Evolutionary conservation across 2,797 vertebrate species (phyloP), one percentile per base, ranked within the genome.

Genomic region (Thunnus albacares): DNA sequence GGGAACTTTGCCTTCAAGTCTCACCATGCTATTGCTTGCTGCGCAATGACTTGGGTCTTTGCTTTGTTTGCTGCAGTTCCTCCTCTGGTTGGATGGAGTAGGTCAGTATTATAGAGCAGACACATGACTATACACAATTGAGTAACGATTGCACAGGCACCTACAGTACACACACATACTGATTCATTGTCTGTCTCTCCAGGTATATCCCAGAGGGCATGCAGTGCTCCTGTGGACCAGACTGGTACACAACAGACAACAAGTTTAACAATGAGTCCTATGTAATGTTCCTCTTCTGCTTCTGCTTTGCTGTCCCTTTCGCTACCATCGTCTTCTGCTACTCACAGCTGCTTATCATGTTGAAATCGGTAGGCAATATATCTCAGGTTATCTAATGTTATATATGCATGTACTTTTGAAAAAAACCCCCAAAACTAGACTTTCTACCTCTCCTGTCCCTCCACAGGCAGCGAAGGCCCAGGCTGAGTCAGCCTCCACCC

Each of bases 231-330:
- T 96, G 93, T 82, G 94, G 93, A 12, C 94, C 95, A 1, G 94
- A 94, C 83, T 96, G 94, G 93, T 95, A 95, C 85, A 96, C 94
- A 5, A 87, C 91, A 8, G 71, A 87, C 80, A 95, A 95, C 87
- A 95, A 95, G 49, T 96, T 83, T 87, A 94, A 95, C 91, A 95
- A 94, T 4, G 94, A 96, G 59, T 90, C 94, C 59, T 96, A 90
- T 1, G 95, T 96, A 77, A 71, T 95, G 45, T 97, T 95, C 88
- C 94, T 96, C 51, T 96, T 96, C 88, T 86, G 87, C 75, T 96
- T 96, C 90, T 96, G 96, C 92, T 96, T 96, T 51, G 41, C 94
- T 0, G 63, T 95, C 18, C 96, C 96, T 20, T 93, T 96, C 15
- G 0, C 8, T 1, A 61, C 89, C 63, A 96, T 96, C 0, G 0